Percentiles rank a stretch among this genome's conserved stretches.
Evolutionary conservation across 2,797 vertebrate genomes (phyloP).

Genomic region (Mionectes olivaceus): DNA sequence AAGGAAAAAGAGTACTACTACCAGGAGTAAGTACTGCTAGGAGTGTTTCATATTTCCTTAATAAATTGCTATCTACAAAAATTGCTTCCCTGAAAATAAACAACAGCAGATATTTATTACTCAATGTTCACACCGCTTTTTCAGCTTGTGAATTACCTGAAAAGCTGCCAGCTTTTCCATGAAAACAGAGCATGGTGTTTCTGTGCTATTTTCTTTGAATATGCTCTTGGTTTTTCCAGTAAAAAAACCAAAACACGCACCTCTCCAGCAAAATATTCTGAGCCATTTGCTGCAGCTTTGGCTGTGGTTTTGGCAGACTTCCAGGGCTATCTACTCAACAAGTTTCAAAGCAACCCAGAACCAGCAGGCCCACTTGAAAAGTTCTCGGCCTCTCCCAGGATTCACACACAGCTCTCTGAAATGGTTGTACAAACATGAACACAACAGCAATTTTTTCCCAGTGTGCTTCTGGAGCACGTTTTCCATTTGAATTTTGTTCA

Average conservation of each 20-base stretch:
- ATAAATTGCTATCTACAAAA: background rate
- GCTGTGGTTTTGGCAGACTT: background rate
- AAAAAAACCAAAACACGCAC: background rate
- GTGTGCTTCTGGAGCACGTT: background rate
- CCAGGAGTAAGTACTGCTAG: background rate
- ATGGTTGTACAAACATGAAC: background rate
- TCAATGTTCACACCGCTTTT: background rate
- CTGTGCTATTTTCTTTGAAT: background rate
- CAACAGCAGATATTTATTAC: background rate
- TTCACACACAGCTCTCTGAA: background rate
- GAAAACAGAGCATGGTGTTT: background rate
- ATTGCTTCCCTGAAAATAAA: slow-evolving; percentile 30
- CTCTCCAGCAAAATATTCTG: slow-evolving; percentile 21
- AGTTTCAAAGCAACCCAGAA: background rate
- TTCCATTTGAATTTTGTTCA: background rate
- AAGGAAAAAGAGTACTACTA: background rate
- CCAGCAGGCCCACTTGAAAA: background rate
- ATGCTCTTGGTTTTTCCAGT: background rate
- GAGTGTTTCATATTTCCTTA: background rate
- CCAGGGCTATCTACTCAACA: background rate
- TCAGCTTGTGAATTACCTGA: background rate
- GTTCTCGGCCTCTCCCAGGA: background rate
- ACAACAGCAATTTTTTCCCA: slow-evolving; percentile 15
- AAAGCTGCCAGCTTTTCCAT: slow-evolving; percentile 12
- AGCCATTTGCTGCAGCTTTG: background rate